Percentiles rank a stretch among this genome's conserved stretches.
Evolutionary conservation across 2,888 invertebrate genomes (phyloP).

Genomic region (Palloptera scutellata): DNA sequence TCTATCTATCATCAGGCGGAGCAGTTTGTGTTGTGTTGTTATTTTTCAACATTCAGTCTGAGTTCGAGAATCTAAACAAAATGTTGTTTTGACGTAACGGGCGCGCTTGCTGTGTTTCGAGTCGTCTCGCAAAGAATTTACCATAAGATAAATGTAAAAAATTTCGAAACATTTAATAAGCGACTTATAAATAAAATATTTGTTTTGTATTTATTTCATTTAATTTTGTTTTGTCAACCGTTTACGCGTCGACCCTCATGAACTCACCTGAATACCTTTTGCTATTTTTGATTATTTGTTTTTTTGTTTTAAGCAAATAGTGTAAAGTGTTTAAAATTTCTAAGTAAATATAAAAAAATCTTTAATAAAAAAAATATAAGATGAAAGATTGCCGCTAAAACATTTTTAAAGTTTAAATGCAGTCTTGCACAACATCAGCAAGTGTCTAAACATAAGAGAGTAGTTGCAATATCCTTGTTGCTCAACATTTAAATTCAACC

Average conservation of each 20-base stretch:
- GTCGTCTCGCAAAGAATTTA: neutral
- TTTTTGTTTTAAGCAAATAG: too few relatives aligned
- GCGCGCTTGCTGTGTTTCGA: constrained; percentile 31
- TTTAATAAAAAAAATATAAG: too few relatives aligned
- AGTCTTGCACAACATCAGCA: neutral
- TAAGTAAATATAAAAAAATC: too few relatives aligned
- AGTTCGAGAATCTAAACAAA: constrained; percentile 50
- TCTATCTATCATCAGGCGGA: neutral
- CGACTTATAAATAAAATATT: neutral
- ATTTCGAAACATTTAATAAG: constrained; percentile 4
- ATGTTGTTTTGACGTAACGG: constrained; percentile 49
- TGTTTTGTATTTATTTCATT: neutral
- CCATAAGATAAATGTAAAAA: constrained; percentile 21
- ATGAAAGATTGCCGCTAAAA: too few relatives aligned
- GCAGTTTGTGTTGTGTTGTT: constrained; percentile 2
- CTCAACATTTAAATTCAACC: constrained; percentile 1
- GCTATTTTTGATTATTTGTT: too few relatives aligned
- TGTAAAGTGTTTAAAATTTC: too few relatives aligned
- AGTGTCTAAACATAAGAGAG: constrained; percentile 19
- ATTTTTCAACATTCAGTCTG: constrained; percentile 41
- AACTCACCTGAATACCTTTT: too few relatives aligned
- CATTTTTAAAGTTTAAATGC: constrained; percentile 10
- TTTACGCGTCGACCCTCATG: too few relatives aligned
- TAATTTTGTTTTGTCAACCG: too few relatives aligned
- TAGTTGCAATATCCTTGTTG: constrained; percentile 23